phyloP scores from a whole-genome alignment of 1,140 invertebrate species.

The Drosophila repletoides region DNA sequence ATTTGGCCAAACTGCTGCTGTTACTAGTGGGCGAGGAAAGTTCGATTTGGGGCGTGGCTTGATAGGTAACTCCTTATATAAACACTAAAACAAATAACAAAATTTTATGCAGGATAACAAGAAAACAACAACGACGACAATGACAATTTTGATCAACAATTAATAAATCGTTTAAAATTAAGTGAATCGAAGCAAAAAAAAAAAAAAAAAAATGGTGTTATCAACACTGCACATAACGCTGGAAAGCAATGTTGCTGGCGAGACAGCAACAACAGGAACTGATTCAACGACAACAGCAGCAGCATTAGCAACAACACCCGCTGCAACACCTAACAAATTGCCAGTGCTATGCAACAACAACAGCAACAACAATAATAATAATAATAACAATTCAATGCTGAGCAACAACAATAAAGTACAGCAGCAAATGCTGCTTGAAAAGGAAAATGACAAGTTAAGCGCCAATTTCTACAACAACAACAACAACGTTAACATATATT shows the following conservation, averaged over 20 bases:
- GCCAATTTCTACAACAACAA: conserved; percentile 36
- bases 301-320: conserved; percentile 26
- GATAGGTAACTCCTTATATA: no score
- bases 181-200: not conserved
- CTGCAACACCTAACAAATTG: not conserved
- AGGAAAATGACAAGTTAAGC: conserved; percentile 29
- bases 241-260: conserved; percentile 50
- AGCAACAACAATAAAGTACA: conserved; percentile 31
- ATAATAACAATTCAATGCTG: conserved; percentile 10
- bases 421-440: conserved; percentile 26
- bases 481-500: conserved; percentile 56
- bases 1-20: no score
- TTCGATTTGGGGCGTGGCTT: not conserved
- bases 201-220: conserved; percentile 60
- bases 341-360: conserved; percentile 4
- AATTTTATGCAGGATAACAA: not conserved
- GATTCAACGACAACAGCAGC: conserved; percentile 23
- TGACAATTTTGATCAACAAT: not conserved
- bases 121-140: not conserved
- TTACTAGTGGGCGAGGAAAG: not conserved
- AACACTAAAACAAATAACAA: not conserved
- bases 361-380: conserved; percentile 9
- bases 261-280: conserved; percentile 1
- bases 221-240: conserved; percentile 70
- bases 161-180: not conserved